Evolutionary conservation across 1,140 invertebrate genomes (phyloP).

Genomic region (Orchestia grillus): DNA sequence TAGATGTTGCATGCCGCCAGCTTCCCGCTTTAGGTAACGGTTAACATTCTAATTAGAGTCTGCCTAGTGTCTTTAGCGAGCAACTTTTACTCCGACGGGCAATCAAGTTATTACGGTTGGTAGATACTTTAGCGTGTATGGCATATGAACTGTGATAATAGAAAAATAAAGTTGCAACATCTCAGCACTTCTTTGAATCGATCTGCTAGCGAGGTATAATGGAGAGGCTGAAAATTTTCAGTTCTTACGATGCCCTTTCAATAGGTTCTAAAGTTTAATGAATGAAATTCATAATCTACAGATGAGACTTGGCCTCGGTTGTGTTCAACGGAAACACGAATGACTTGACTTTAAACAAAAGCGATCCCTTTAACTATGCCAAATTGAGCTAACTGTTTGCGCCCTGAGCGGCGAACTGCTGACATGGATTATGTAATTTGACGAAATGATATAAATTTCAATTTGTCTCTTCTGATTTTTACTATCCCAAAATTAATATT

Average conservation of each 20-base stretch:
- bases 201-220: not conserved
- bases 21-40: not conserved
- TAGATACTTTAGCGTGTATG: constrained; percentile 48
- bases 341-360: not conserved
- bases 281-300: not conserved
- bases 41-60: constrained; percentile 17
- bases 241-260: not conserved
- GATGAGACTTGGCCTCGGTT: not conserved
- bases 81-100: constrained; percentile 16
- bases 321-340: not conserved
- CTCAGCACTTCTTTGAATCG: constrained; percentile 13
- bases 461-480: constrained; percentile 26
- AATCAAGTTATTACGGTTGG: constrained; percentile 40
- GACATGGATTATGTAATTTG: constrained; percentile 39
- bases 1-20: constrained; percentile 53
- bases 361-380: not conserved
- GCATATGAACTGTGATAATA: constrained; percentile 54
- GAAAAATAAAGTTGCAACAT: constrained; percentile 40
- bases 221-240: constrained; percentile 19
- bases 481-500: not conserved
- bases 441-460: constrained; percentile 39
- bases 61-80: constrained; percentile 34
- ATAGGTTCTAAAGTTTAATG: not conserved
- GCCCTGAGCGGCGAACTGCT: not conserved
- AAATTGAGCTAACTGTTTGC: constrained; percentile 17